Conservation (phyloP, 53 echinoderm and acorn worm species). For the Patiria pectinifera region DNA sequence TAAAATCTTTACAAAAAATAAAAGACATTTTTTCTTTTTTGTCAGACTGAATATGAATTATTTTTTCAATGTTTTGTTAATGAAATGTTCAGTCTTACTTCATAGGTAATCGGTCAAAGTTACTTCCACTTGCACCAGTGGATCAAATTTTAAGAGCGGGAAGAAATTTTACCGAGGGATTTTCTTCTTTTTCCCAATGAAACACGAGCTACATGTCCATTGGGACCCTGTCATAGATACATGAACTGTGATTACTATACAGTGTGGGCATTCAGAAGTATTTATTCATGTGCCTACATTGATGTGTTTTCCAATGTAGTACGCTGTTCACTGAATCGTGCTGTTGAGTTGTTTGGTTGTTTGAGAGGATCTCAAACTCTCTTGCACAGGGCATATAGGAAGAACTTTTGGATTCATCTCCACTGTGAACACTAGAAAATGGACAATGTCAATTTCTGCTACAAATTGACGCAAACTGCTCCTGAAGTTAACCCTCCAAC, state of each 20-base stretch:
- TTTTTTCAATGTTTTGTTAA: not conserved
- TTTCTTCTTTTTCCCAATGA: too few species aligned
- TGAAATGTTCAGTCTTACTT: not conserved
- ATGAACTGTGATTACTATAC: too few species aligned
- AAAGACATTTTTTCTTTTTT: slow-evolving; percentile 16
- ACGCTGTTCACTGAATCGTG: too few species aligned
- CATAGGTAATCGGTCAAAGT: not conserved
- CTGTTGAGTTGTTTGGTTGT: too few species aligned
- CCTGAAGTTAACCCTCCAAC: not conserved
- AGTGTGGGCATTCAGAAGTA: too few species aligned
- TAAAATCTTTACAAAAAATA: slow-evolving; percentile 64
- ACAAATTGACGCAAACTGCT: not conserved
- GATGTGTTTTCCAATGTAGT: too few species aligned
- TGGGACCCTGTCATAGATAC: too few species aligned
- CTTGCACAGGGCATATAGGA: not conserved
- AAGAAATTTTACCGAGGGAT: not conserved
- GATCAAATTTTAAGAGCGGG: not conserved
- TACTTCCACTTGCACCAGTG: not conserved
- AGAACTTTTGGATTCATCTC: not conserved
- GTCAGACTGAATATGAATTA: slow-evolving; percentile 49
- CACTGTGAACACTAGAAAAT: not conserved
- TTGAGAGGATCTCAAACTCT: too few species aligned
- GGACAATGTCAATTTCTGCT: not conserved
- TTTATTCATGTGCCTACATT: too few species aligned
- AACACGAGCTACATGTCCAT: too few species aligned